Percentiles rank a stretch among this genome's conserved stretches.
Conservation (phyloP, 2,888 invertebrate species). For the Globia sparganii region DNA sequence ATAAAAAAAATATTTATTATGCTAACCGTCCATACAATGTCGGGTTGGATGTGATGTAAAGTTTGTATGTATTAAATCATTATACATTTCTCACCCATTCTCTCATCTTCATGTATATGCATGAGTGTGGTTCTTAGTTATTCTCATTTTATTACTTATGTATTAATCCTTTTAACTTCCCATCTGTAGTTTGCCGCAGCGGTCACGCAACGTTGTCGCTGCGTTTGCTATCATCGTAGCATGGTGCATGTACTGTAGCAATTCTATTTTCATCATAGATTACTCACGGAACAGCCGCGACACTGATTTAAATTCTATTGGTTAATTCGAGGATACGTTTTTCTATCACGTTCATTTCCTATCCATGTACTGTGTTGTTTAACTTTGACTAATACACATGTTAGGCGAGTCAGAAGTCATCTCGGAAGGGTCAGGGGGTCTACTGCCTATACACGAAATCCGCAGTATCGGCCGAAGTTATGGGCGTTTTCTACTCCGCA, state of each 20-base stretch:
- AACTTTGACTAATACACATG: slow-evolving; percentile 65
- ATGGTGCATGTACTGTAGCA: slow-evolving; percentile 81
- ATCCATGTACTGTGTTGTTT: slow-evolving; percentile 88
- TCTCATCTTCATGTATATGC: slow-evolving; percentile 82
- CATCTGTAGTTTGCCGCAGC: slow-evolving; percentile 74
- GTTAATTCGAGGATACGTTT: slow-evolving; percentile 61
- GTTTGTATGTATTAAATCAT: slow-evolving; percentile 75
- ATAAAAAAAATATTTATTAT: slow-evolving; percentile 31
- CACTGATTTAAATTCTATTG: slow-evolving; percentile 59
- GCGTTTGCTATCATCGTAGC: slow-evolving; percentile 68
- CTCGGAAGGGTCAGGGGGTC: slow-evolving; percentile 40
- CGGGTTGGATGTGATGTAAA: slow-evolving; percentile 83
- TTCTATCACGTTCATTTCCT: slow-evolving; percentile 79
- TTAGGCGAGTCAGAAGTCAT: slow-evolving; percentile 51
- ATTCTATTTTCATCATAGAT: slow-evolving; percentile 68
- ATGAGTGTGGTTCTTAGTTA: slow-evolving; percentile 88
- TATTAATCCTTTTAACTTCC: slow-evolving; percentile 62
- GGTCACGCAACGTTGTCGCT: slow-evolving; percentile 50
- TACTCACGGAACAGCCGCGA: slow-evolving; percentile 40
- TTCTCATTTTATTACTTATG: slow-evolving; percentile 60
- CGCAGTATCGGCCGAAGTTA: not conserved
- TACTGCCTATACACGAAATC: not conserved
- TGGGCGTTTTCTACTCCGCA: not conserved
- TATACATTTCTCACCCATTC: slow-evolving; percentile 70
- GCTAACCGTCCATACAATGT: slow-evolving; percentile 79